Conservation (phyloP, 37 sponge, comb jelly and placozoan species). For the Spongilla lacustris region DNA sequence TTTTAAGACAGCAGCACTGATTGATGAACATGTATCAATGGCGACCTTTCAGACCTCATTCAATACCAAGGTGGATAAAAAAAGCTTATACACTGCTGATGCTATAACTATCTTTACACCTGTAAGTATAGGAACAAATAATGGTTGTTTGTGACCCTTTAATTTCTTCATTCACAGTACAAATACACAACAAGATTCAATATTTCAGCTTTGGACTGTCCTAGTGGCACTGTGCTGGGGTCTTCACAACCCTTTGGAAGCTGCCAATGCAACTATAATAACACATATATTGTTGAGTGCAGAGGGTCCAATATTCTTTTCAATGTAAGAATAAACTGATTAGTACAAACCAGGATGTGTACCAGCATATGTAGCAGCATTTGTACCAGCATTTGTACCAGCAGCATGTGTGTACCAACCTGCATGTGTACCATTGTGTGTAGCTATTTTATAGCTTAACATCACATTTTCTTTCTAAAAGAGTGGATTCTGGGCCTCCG, state of each 20-base stretch:
- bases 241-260: neutral
- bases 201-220: slow-evolving; percentile 16
- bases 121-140: neutral
- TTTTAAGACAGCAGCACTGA: neutral
- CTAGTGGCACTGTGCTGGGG: slow-evolving; percentile 19
- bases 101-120: neutral
- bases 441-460: neutral
- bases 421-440: neutral
- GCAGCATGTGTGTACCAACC: too few species aligned
- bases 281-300: slow-evolving; percentile 18
- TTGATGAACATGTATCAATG: neutral
- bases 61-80: neutral
- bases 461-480: neutral
- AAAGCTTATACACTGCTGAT: neutral
- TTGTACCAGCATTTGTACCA: too few species aligned
- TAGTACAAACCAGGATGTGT: too few species aligned
- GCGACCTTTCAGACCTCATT: neutral
- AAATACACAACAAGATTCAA: neutral
- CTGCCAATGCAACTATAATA: slow-evolving; percentile 33
- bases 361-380: too few species aligned
- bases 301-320: slow-evolving; percentile 3
- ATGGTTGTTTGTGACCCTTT: neutral
- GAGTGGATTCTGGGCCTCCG: slow-evolving; percentile 16
- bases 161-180: neutral
- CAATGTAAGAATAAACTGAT: neutral